These are phyloP conservation scores for Rallus crepitans DNA, from an alignment of 2,797 vertebrate genomes.

Conservation along the genomic window DNA sequence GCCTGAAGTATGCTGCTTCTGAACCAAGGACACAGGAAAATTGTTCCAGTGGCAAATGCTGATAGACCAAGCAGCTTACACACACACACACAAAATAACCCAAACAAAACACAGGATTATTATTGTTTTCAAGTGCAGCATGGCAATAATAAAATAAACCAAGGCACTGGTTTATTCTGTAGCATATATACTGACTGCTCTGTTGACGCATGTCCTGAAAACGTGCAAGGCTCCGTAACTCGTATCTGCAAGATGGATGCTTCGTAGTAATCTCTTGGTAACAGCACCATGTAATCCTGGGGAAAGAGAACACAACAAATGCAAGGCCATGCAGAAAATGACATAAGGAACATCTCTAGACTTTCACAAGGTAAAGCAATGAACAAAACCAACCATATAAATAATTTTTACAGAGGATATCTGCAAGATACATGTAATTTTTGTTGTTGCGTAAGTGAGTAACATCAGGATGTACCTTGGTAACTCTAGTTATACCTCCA, in stretches of 20 bases:
- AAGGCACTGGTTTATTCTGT: not conserved
- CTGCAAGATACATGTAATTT: fast-evolving
- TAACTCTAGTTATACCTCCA: not conserved
- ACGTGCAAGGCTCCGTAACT: constrained; percentile 87
- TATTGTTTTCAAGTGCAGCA: not conserved
- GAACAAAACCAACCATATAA: not conserved
- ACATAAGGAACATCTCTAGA: not conserved
- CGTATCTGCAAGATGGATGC: constrained; percentile 84
- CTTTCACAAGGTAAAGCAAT: not conserved
- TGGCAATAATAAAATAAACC: not conserved
- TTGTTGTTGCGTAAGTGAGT: not conserved
- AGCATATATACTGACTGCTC: constrained; percentile 78
- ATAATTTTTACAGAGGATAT: not conserved
- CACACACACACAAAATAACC: not conserved
- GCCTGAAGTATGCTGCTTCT: constrained; percentile 78
- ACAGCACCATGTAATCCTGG: constrained; percentile 93
- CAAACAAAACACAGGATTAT: constrained; percentile 6
- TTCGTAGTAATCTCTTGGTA: constrained; percentile 92
- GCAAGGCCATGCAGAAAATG: not conserved
- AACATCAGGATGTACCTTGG: not conserved
- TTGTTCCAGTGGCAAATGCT: constrained; percentile 86
- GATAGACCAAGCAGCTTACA: constrained; percentile 90
- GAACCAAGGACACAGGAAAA: constrained; percentile 86
- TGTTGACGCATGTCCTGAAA: not conserved
- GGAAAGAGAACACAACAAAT: not conserved